Evolutionary conservation across 2,888 invertebrate genomes (phyloP).

Genomic region (Cerastoderma edule): DNA sequence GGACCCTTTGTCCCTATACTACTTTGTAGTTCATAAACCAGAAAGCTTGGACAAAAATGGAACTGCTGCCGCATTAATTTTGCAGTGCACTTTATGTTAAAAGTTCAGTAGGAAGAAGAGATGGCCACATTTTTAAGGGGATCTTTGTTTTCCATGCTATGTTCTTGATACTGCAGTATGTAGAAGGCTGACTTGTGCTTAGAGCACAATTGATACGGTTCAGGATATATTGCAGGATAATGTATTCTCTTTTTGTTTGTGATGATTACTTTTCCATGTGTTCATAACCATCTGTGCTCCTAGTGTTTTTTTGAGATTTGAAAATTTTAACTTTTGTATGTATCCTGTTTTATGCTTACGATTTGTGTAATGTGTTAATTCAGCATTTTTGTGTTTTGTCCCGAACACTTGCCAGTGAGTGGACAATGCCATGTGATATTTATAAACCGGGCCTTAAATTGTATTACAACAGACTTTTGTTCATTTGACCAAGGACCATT

Average conservation of each 20-base stretch:
- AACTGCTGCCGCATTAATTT: too few relatives aligned
- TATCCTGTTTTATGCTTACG: slow-evolving; percentile 48
- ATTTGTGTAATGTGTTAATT: slow-evolving; percentile 41
- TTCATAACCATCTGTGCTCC: slow-evolving; percentile 56
- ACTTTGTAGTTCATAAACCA: too few relatives aligned
- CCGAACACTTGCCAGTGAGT: slow-evolving; percentile 49
- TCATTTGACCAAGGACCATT: too few relatives aligned
- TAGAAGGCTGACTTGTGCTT: too few relatives aligned
- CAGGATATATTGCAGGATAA: not conserved
- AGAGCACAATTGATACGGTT: not conserved
- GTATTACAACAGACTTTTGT: too few relatives aligned
- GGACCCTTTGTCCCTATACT: too few relatives aligned
- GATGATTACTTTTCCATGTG: slow-evolving; percentile 45
- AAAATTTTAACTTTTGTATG: slow-evolving; percentile 57
- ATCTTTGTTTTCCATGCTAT: too few relatives aligned
- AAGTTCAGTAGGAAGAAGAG: too few relatives aligned
- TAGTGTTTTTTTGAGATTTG: slow-evolving; percentile 58
- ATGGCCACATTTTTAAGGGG: too few relatives aligned
- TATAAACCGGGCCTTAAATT: slow-evolving; percentile 23
- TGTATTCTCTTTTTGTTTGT: not conserved
- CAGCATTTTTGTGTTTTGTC: slow-evolving; percentile 48
- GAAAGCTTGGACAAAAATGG: too few relatives aligned
- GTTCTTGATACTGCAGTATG: too few relatives aligned
- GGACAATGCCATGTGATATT: slow-evolving; percentile 55
- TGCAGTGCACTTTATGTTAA: too few relatives aligned